Evolutionary conservation across 2,113 vertebrate genomes (phyloP), one percentile per base, ranked within the genome.

Genomic region (Danionella cerebrum): DNA sequence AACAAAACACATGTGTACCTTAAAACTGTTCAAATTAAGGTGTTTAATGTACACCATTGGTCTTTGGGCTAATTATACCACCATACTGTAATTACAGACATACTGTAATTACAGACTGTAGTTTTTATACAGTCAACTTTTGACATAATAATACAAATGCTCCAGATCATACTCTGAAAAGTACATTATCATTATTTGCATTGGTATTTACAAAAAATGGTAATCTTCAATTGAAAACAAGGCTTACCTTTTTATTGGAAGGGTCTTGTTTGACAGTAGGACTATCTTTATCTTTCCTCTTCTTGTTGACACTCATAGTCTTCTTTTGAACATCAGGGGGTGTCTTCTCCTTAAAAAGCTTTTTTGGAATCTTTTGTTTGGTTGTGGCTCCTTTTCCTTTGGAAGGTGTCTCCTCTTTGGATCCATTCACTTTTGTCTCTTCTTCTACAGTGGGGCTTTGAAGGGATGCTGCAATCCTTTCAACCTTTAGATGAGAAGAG

Each of bases 291-390:
- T 82, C 80, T 47, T 69, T 73, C 18, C 76, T 77, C 67, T 83
- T 88, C 75, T 84, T 84, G 11, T 36, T 24, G 9, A 51, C 39
- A 19, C 21, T 50, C 1, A 62, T 4, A 19, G 65, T 51, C 45
- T 84, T 84, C 67, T 81, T 86, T 16, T 55, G 60, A 1, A 19
- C 16, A 11, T 74, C 75, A 4, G 64, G 27, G 18, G 78, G 50
- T 4, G 68, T 65, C 67, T 83, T 84, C 25, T 82, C 80, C 64
- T 84, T 85, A 1, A 42, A 67, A 11, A 65, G 59, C 73, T 85
- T 87, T 71, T 81, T 87, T 33, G 12, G 54, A 59, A 84, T 87
- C 76, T 84, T 89, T 54, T 79, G 76, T 76, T 87, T 89, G 74
- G 58, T 47, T 38, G 51, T n/a, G 4, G 75, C 12, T 51, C 70